Percentiles rank a stretch among this genome's conserved stretches.
These are phyloP conservation scores for Ophonus ardosiacus DNA, from an alignment of 2,888 invertebrate species.

Conservation along the genomic window DNA sequence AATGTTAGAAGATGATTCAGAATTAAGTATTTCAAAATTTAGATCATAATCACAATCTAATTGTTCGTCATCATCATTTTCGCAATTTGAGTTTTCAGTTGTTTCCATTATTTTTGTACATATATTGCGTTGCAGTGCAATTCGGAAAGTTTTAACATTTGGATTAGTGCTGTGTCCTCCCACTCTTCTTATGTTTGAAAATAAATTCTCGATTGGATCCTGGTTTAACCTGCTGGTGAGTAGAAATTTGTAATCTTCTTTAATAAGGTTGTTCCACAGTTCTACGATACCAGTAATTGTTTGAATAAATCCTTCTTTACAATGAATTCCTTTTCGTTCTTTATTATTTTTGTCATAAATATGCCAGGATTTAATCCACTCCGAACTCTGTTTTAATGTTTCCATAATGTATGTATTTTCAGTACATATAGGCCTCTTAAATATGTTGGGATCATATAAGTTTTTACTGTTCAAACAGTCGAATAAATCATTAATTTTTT, in stretches of 20 bases:
- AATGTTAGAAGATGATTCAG: background rate
- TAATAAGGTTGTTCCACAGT: background rate
- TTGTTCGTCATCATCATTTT: constrained; percentile 10
- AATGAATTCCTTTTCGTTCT: constrained; percentile 3
- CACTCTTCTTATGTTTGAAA: constrained; percentile 1
- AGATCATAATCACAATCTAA: background rate
- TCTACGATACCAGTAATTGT: background rate
- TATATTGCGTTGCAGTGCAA: background rate
- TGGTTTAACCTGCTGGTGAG: background rate
- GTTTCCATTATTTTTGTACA: background rate
- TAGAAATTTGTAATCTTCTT: background rate
- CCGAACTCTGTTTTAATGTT: background rate
- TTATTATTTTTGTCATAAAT: background rate
- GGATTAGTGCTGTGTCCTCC: background rate
- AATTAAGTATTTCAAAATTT: background rate
- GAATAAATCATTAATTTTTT: constrained; percentile 20
- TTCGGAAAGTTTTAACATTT: background rate
- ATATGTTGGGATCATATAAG: constrained; percentile 1
- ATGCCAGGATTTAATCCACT: background rate
- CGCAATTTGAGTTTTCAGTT: background rate
- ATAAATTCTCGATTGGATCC: background rate
- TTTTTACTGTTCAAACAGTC: constrained; percentile 20
- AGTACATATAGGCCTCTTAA: background rate
- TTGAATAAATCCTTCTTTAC: background rate
- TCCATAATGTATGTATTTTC: background rate